These are phyloP conservation scores for Morus bassanus DNA, from an alignment of 2,797 vertebrate genomes.

Conservation along the genomic window DNA sequence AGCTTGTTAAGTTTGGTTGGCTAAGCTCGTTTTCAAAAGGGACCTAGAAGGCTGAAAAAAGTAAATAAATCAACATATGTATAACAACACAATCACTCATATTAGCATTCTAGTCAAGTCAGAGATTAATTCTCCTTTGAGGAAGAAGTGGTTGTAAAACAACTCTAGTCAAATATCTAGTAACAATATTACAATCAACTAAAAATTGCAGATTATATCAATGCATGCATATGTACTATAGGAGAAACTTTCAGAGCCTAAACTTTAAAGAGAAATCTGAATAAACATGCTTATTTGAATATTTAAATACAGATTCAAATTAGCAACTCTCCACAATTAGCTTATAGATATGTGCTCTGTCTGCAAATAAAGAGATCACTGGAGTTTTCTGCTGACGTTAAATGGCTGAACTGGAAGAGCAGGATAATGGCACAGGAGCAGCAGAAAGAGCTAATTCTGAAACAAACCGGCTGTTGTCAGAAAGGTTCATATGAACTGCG, in stretches of 20 bases:
- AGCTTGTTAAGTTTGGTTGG: slow-evolving; percentile 39
- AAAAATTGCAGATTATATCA: slow-evolving; percentile 13
- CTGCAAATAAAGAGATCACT: background rate
- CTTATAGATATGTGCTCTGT: background rate
- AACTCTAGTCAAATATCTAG: background rate
- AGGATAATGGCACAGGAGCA: background rate
- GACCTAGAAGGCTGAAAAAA: slow-evolving; percentile 6
- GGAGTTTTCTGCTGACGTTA: background rate
- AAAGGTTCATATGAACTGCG: background rate
- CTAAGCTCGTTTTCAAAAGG: slow-evolving; percentile 35
- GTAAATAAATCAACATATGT: slow-evolving; percentile 24
- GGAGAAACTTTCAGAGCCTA: background rate
- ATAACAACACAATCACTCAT: slow-evolving; percentile 1
- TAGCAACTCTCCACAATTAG: background rate
- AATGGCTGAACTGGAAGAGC: background rate
- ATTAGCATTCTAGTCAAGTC: slow-evolving; percentile 23
- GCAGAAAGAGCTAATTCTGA: background rate
- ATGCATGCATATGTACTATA: background rate
- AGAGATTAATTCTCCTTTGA: slow-evolving; percentile 43
- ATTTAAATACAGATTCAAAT: slow-evolving; percentile 18
- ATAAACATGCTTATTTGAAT: background rate
- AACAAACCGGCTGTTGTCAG: background rate
- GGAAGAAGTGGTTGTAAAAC: slow-evolving; percentile 4
- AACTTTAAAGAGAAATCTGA: slow-evolving; percentile 23
- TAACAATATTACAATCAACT: background rate